These are phyloP conservation scores for Drosophila setosimentum DNA, from an alignment of 2,888 invertebrate genomes.

Conservation along the genomic window DNA sequence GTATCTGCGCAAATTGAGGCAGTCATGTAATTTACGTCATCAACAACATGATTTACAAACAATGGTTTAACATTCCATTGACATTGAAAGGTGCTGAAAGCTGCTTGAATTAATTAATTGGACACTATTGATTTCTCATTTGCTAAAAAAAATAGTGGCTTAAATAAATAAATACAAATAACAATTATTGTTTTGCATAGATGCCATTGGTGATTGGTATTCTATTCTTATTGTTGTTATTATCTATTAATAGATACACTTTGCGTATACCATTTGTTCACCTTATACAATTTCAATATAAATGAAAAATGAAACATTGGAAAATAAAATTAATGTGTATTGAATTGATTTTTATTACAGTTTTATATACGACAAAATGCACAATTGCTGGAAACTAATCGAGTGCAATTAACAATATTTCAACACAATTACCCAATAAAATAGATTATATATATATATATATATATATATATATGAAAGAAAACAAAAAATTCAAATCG, in stretches of 20 bases:
- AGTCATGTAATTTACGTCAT: slow-evolving; percentile 48
- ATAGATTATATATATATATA: too few species aligned
- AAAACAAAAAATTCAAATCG: not conserved
- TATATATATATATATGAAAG: too few species aligned
- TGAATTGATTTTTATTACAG: too few species aligned
- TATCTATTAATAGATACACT: not conserved
- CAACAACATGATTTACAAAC: slow-evolving; percentile 28
- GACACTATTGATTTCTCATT: not conserved
- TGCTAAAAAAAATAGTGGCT: not conserved
- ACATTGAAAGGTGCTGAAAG: slow-evolving; percentile 40
- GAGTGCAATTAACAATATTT: not conserved
- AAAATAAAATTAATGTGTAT: too few species aligned
- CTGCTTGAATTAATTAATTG: slow-evolving; percentile 2
- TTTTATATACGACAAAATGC: not conserved
- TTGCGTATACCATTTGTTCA: too few species aligned
- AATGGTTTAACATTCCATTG: slow-evolving; percentile 37
- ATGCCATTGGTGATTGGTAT: not conserved
- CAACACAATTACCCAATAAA: not conserved
- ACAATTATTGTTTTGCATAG: not conserved
- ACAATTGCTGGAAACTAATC: not conserved
- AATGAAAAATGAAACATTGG: too few species aligned
- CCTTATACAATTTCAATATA: too few species aligned
- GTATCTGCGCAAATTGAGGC: slow-evolving; percentile 27
- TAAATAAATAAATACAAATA: not conserved
- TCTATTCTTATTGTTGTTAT: not conserved